phyloP scores from a whole-genome alignment of 2,797 vertebrate genomes.

The Labeo calbasu region DNA sequence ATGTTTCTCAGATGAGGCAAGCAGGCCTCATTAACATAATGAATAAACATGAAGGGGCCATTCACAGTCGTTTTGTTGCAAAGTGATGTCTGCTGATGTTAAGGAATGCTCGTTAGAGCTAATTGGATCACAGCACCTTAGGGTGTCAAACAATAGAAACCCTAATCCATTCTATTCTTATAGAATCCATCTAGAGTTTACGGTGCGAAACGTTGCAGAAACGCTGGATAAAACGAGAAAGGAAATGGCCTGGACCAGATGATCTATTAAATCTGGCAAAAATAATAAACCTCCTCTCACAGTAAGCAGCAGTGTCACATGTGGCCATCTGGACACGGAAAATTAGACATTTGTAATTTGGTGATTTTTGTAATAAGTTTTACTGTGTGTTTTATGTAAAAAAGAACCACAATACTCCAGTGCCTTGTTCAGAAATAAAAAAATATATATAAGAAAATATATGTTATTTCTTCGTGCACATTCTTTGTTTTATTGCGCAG shows the following conservation, averaged over 20 bases:
- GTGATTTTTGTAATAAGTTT: background rate
- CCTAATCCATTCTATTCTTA: conserved; percentile 28
- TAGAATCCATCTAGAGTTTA: conserved; percentile 24
- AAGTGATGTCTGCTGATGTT: conserved; percentile 65
- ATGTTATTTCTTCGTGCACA: background rate
- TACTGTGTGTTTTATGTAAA: background rate
- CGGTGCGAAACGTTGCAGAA: background rate
- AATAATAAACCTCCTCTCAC: background rate
- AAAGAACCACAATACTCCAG: background rate
- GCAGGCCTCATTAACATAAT: conserved; percentile 71
- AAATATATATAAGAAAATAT: too few species aligned
- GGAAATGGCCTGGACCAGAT: background rate
- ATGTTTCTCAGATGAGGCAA: conserved; percentile 65
- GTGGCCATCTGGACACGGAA: too few species aligned
- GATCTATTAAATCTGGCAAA: background rate
- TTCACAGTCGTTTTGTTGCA: conserved; percentile 62
- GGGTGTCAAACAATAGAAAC: conserved; percentile 45
- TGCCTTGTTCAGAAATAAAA: too few species aligned
- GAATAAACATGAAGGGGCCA: conserved; percentile 72
- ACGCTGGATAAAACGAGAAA: background rate
- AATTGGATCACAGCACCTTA: conserved; percentile 64
- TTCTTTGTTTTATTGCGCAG: background rate
- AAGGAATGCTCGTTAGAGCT: conserved; percentile 65
- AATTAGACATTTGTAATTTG: background rate
- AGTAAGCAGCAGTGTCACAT: background rate